phyloP scores from a whole-genome alignment of 2,113 vertebrate species.

The Cyanoderma ruficeps region DNA sequence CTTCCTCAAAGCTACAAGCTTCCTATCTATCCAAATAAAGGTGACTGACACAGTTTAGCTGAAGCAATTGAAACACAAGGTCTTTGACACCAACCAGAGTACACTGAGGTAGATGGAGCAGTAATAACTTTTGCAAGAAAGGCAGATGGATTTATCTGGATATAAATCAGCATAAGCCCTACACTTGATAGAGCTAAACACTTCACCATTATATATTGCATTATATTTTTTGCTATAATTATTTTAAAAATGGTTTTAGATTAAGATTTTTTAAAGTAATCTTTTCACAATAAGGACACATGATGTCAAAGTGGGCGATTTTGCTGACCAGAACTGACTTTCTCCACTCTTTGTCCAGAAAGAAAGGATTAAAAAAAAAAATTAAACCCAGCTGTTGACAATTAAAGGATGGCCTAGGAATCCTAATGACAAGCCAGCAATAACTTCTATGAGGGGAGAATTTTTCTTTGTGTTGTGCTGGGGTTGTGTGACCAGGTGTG shows the following conservation, averaged over 20 bases:
- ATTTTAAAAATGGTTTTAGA: not conserved
- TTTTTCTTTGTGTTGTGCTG: not conserved
- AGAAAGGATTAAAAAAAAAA: not conserved
- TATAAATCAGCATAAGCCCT: not conserved
- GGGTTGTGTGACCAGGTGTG: fast-evolving
- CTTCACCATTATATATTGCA: not conserved
- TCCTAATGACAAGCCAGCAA: not conserved
- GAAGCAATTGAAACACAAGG: not conserved
- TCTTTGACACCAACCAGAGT: not conserved
- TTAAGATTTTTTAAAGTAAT: not conserved
- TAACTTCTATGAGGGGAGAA: not conserved
- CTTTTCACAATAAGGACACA: not conserved
- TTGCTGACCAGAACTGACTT: not conserved
- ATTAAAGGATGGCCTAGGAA: not conserved
- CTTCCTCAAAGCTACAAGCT: not conserved
- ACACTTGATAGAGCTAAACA: not conserved
- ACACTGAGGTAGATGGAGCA: not conserved
- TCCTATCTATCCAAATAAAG: not conserved
- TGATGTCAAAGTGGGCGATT: not conserved
- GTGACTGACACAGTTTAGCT: not conserved
- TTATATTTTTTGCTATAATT: not conserved
- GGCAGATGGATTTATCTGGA: not conserved
- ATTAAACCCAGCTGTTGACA: not conserved
- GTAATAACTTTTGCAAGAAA: not conserved
- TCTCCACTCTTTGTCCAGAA: not conserved